Evolutionary conservation across 1,140 invertebrate genomes (phyloP), one percentile per base, ranked within the genome.

Genomic region (Dufourea novaeangliae): DNA sequence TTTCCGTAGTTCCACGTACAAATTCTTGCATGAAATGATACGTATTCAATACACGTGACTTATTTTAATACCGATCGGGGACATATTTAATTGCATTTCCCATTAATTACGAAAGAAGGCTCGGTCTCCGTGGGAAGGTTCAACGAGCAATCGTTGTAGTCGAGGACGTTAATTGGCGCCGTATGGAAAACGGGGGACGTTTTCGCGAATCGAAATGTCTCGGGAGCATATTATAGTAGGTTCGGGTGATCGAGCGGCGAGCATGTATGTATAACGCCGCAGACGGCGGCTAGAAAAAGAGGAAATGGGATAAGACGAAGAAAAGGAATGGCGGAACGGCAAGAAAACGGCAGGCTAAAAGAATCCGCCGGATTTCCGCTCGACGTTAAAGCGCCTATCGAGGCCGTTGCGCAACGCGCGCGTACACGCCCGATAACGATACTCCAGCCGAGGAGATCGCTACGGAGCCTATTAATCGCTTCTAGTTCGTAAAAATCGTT

Each of bases 301-400:
- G 66, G 41, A 70, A 79, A 74, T 66, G 61, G 70, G 56, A 71
- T 54, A 75, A 68, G 69, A 72, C 71, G 57, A 54, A 41, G 46
- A 62, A 64, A 71, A 79, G 61, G 70, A 78, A 78, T 44, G 52
- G 68, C 46, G 61, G 69, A 68, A 76, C 82, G 68, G 62, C 64
- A 80, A 85, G 85, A 86, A 86, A 86, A 84, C 82, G 73, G 64
- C 81, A 85, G 86, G 79, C 83, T 78, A 82, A 89, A 89, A 90
- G 86, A 90, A 89, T 90, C 80, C 85, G 84, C 88, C 89, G 88
- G 89, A 89, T 90, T 89, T 90, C 89, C 89, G 89, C 84, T 86
- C 80, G 80, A 69, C 78, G 86, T 86, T 84, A 84, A 79, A 86
- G 72, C 63, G 62, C 50, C 81, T 88, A 90, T 90, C 86, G 85